A percentile compares a stretch with the other conserved stretches of the same genome.
phyloP scores from a whole-genome alignment of 2,797 vertebrate genomes.

The Salarias fasciatus region DNA sequence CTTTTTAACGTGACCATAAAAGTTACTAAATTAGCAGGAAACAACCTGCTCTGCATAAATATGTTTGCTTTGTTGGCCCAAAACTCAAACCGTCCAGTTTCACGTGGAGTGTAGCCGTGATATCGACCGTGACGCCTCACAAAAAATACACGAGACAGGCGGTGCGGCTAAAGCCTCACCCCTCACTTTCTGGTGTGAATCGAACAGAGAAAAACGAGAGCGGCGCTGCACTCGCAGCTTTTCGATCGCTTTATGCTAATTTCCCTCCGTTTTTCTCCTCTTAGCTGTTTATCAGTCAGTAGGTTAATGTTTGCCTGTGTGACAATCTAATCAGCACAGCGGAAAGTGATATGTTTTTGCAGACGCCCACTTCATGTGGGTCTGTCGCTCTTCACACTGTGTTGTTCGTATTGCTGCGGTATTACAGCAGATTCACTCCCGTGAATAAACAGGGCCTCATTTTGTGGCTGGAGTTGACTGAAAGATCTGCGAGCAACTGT shows the following conservation, averaged over 20 bases:
- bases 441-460: too few relatives aligned
- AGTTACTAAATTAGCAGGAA: too few relatives aligned
- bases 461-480: background rate
- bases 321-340: constrained; percentile 58
- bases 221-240: too few relatives aligned
- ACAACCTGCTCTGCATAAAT: too few relatives aligned
- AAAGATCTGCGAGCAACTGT: too few relatives aligned
- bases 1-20: too few relatives aligned
- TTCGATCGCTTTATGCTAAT: constrained; percentile 13
- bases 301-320: constrained; percentile 53
- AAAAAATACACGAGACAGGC: too few relatives aligned
- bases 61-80: background rate
- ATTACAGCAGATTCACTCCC: constrained; percentile 45
- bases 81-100: constrained; percentile 3
- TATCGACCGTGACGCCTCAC: constrained; percentile 6
- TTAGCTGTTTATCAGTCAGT: constrained; percentile 10
- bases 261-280: background rate
- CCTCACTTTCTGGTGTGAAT: too few relatives aligned
- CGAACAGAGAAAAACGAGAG: too few relatives aligned
- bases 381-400: constrained; percentile 38
- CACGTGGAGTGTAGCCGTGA: constrained; percentile 23
- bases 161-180: too few relatives aligned
- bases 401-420: constrained; percentile 59
- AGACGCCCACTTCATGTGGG: constrained; percentile 70
- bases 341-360: constrained; percentile 70